phyloP scores from a whole-genome alignment of 2,113 vertebrate genomes.

The Pelmatolapia mariae region DNA sequence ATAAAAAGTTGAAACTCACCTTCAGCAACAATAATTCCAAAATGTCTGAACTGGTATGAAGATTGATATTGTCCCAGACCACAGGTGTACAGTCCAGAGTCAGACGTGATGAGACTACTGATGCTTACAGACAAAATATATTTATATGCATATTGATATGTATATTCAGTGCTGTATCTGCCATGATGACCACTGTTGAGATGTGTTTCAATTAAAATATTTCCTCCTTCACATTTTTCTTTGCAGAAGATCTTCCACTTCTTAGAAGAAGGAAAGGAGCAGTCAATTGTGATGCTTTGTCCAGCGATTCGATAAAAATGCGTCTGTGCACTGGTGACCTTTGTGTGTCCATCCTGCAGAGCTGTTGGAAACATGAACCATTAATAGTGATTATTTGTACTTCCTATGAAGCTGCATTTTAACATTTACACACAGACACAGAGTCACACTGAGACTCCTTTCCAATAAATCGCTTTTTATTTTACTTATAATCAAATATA shows the following conservation, averaged over 20 bases:
- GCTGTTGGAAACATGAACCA: not conserved
- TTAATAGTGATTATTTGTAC: not conserved
- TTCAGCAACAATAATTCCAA: not conserved
- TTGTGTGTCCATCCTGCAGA: not conserved
- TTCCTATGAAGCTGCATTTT: not conserved
- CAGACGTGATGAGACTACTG: not conserved
- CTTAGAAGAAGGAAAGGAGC: fast-evolving
- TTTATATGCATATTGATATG: fast-evolving
- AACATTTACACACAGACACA: not conserved
- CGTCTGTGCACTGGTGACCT: not conserved
- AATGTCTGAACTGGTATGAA: not conserved
- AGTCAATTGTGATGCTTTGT: not conserved
- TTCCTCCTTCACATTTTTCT: fast-evolving
- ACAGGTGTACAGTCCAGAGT: not conserved
- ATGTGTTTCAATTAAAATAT: not conserved
- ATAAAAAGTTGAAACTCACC: not conserved
- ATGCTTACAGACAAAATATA: not conserved
- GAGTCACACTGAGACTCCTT: not conserved
- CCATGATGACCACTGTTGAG: fast-evolving
- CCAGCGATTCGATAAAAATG: not conserved
- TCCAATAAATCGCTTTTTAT: not conserved
- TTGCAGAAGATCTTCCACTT: not conserved
- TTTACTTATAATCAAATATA: not conserved
- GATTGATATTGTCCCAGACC: fast-evolving
- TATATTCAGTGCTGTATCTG: not conserved